Conservation (phyloP, 2,797 vertebrate species). For the Chiroxiphia lanceolata region DNA sequence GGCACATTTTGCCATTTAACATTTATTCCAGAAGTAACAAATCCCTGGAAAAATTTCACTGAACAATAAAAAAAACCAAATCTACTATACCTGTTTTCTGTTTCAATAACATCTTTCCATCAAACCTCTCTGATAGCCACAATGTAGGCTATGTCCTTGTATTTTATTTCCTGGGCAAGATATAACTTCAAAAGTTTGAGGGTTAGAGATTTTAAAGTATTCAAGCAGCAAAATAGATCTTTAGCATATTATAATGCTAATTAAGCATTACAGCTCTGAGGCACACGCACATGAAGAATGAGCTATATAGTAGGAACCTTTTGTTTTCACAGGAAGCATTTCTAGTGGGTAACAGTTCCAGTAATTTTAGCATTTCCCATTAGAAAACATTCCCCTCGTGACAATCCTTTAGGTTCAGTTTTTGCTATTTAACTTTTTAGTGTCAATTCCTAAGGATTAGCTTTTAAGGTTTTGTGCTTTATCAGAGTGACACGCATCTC, state of each 20-base stretch:
- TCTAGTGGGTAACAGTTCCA: background rate
- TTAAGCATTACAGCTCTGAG: background rate
- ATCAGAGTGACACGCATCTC: background rate
- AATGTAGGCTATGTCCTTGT: background rate
- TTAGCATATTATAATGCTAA: background rate
- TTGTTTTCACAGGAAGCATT: background rate
- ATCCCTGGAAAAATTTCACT: background rate
- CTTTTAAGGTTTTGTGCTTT: background rate
- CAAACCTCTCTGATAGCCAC: background rate
- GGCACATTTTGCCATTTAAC: background rate
- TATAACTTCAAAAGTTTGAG: background rate
- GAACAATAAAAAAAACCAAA: background rate
- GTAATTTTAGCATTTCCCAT: background rate
- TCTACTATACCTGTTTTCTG: background rate
- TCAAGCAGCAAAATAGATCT: background rate
- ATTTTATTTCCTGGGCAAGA: background rate
- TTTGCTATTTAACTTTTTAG: background rate
- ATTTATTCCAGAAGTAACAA: background rate
- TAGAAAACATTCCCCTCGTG: background rate
- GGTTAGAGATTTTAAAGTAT: background rate
- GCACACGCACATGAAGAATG: background rate
- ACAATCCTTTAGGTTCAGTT: background rate
- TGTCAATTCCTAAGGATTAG: background rate
- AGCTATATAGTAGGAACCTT: background rate
- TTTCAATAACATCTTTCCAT: background rate